phyloP scores from a whole-genome alignment of 2,888 invertebrate genomes.

The Trissolcus japonicus region DNA sequence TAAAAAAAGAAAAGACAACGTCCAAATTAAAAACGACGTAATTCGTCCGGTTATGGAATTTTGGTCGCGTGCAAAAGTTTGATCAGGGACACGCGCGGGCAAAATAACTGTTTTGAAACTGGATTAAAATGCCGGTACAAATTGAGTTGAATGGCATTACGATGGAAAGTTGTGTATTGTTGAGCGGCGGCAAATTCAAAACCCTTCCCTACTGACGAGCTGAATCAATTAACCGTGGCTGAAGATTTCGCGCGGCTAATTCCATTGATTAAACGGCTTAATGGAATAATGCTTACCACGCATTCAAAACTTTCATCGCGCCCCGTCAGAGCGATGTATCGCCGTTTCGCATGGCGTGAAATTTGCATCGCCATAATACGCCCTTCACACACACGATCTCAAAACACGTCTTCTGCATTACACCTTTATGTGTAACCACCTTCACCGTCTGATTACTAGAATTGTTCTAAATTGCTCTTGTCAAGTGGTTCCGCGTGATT shows the following conservation, averaged over 20 bases:
- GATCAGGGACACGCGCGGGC: conserved; percentile 31
- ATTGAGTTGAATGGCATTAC: conserved; percentile 48
- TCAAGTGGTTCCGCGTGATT: conserved; percentile 55
- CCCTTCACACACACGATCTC: conserved; percentile 40
- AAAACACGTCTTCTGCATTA: conserved; percentile 47
- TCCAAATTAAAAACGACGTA: conserved; percentile 46
- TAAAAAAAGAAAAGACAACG: conserved; percentile 27
- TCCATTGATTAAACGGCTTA: conserved; percentile 50
- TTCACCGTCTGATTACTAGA: conserved; percentile 53
- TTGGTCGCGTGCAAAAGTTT: conserved; percentile 45
- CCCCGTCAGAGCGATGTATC: conserved; percentile 36
- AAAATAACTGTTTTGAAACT: conserved; percentile 53
- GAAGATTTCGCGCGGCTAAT: conserved; percentile 43
- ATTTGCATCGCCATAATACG: conserved; percentile 49
- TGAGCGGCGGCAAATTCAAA: conserved; percentile 27
- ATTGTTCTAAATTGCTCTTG: conserved; percentile 57
- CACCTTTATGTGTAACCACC: conserved; percentile 41
- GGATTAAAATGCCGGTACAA: conserved; percentile 50
- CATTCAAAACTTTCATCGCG: conserved; percentile 42
- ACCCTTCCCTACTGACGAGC: conserved; percentile 11
- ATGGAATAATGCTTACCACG: conserved; percentile 47
- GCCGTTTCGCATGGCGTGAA: conserved; percentile 15
- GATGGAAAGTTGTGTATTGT: conserved; percentile 46
- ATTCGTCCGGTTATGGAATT: conserved; percentile 51
- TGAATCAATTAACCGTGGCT: conserved; percentile 45